Evolutionary conservation across 2,797 vertebrate species (phyloP), one percentile per base, ranked within the genome.

Genomic region (Trachops cirrhosus): DNA sequence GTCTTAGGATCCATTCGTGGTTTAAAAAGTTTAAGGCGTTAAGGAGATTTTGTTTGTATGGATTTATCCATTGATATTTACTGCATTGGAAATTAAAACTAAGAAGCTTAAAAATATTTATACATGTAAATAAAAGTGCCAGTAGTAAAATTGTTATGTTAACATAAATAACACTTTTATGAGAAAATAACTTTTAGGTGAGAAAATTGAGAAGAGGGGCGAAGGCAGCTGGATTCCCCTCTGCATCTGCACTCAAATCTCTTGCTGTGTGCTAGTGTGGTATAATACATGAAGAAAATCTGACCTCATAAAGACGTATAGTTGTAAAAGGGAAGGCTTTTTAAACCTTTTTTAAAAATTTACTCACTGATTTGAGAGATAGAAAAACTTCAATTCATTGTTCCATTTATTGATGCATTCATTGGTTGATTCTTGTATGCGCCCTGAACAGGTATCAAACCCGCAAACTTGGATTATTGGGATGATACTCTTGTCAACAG

Each of bases 41-140:
- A 50, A 34, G 48, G 64, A 92, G 22, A 50, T 93, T 77, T 75
- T 54, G 18, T 75, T 91, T 92, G n/a, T 70, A 32, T 67, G 37
- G 26, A 32, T 52, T 88, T 91, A 54, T 18, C 59, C 39, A 24
- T 83, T 37, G 14, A 41, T 83, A 78, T 70, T 73, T 97, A 57
- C 46, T 62, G 0, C 50, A 73, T 88, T 74, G 41, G 41, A 92
- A 95, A 86, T 83, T 41, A 64, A 95, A 88, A 62, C 52, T 59
- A 84, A 80, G 6, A 91, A 21, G 7, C 57, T 95, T 59, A 67
- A 48, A 88, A 64, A 59, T 75, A 62, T 57, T 62, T 80, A 48
- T 74, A 73, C 39, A 57, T 87, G 82, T 91, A 32, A 89, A 93
- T 91, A 32, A 89, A 93, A 89, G 93, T 96, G 29, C 78, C n/a